phyloP scores from a whole-genome alignment of 2,888 invertebrate genomes.

The Noctua fimbriata region DNA sequence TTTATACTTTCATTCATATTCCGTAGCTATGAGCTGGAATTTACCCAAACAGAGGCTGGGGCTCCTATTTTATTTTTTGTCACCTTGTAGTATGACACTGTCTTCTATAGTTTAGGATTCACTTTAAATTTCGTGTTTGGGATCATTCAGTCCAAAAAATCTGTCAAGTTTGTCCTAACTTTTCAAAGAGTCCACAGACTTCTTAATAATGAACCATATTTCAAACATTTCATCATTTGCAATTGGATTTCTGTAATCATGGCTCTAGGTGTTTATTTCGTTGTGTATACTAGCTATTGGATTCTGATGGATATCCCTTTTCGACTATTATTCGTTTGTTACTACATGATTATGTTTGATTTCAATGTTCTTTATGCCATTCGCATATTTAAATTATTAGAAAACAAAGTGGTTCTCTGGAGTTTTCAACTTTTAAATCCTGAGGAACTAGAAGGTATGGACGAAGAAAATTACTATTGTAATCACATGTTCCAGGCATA shows the following conservation, averaged over 20 bases:
- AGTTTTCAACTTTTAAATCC: not conserved
- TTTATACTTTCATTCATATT: not conserved
- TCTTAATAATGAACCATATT: not conserved
- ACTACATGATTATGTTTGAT: not conserved
- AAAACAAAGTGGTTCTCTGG: slow-evolving; percentile 10
- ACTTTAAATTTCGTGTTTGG: slow-evolving; percentile 2
- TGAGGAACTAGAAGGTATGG: not conserved
- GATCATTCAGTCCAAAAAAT: not conserved
- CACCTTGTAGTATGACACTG: not conserved
- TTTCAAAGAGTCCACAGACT: slow-evolving; percentile 13
- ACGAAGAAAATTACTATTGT: not conserved
- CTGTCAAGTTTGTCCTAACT: not conserved
- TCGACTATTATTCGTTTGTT: not conserved
- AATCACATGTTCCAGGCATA: slow-evolving; percentile 11
- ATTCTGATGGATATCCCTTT: not conserved
- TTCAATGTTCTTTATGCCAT: slow-evolving; percentile 6
- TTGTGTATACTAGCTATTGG: not conserved
- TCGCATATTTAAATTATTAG: slow-evolving; percentile 2
- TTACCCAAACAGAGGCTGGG: not conserved
- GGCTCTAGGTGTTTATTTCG: not conserved
- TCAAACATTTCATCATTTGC: not conserved
- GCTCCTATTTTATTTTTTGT: not conserved
- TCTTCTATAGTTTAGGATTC: slow-evolving; percentile 10
- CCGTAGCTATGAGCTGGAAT: not conserved
- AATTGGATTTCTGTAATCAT: slow-evolving; percentile 18